Evolutionary conservation across 2,888 invertebrate genomes (phyloP).

Genomic region (Bursaphelenchus okinawaensis): DNA sequence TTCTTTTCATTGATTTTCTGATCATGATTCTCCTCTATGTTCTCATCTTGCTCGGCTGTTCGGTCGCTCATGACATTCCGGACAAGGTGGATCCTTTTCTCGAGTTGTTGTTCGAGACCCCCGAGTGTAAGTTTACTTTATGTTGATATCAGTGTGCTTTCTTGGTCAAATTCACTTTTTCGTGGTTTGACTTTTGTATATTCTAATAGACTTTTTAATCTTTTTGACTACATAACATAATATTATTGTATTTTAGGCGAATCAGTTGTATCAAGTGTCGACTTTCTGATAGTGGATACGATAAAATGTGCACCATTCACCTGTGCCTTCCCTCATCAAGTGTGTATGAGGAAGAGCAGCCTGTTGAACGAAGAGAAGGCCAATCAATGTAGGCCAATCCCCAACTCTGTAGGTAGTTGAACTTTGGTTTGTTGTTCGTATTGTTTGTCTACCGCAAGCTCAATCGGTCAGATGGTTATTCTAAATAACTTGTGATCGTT

Average conservation of each 20-base stretch:
- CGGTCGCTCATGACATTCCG: constrained; percentile 35
- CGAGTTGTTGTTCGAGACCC: constrained; percentile 50
- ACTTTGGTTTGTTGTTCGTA: background rate
- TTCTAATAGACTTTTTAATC: no score
- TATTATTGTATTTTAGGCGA: constrained; percentile 39
- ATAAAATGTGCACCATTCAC: constrained; percentile 41
- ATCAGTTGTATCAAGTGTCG: constrained; percentile 42
- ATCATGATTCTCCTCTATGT: constrained; percentile 5
- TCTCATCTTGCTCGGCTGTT: constrained; percentile 5
- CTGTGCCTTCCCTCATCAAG: constrained; percentile 51
- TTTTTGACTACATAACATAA: background rate
- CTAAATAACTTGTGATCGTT: no score
- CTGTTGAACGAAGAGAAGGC: constrained; percentile 41
- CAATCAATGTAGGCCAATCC: constrained; percentile 45
- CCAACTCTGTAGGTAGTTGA: constrained; percentile 29
- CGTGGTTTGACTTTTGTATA: background rate
- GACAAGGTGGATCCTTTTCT: constrained; percentile 51
- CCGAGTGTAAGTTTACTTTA: constrained; percentile 43
- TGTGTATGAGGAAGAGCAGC: constrained; percentile 44
- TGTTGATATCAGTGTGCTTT: background rate
- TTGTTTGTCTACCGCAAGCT: background rate
- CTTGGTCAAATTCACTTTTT: no score
- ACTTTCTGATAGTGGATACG: constrained; percentile 45
- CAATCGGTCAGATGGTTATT: no score
- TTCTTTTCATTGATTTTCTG: background rate